These are phyloP conservation scores for Porites australiensis DNA, from an alignment of 64 coral and sea anemone species.

Conservation along the genomic window DNA sequence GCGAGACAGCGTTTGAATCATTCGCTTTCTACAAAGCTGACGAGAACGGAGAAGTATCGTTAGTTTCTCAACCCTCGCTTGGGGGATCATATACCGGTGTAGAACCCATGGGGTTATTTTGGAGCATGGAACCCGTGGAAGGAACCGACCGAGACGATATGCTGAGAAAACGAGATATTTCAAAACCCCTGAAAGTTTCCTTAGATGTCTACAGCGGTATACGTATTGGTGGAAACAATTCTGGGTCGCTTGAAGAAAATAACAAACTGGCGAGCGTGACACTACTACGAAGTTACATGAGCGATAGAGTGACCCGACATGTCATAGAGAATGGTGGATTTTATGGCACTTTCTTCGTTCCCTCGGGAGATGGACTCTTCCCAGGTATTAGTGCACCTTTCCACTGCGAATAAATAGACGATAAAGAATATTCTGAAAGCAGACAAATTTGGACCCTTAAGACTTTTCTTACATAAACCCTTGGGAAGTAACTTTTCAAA, in stretches of 20 bases:
- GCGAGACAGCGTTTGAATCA: slow-evolving; percentile 29
- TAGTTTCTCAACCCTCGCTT: slow-evolving; percentile 26
- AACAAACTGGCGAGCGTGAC: background rate
- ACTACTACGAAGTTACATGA: slow-evolving; percentile 44
- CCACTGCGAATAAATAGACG: too few relatives aligned
- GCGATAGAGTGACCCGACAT: background rate
- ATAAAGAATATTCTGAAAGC: too few relatives aligned
- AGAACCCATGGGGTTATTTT: slow-evolving; percentile 55
- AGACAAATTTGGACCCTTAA: too few relatives aligned
- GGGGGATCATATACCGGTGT: slow-evolving; percentile 57
- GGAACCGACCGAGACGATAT: background rate
- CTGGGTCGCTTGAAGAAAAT: background rate
- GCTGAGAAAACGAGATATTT: slow-evolving; percentile 33
- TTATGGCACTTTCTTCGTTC: slow-evolving; percentile 45
- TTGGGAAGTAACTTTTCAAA: too few relatives aligned
- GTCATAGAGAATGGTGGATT: background rate
- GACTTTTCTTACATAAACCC: too few relatives aligned
- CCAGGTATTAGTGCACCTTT: background rate
- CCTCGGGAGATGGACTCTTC: slow-evolving; percentile 32
- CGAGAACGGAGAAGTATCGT: slow-evolving; percentile 25
- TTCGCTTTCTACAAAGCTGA: slow-evolving; percentile 48
- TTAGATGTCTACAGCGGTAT: background rate
- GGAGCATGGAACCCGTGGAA: slow-evolving; percentile 37
- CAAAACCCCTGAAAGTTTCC: slow-evolving; percentile 8
- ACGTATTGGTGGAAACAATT: background rate